Evolutionary conservation across 2,888 invertebrate genomes (phyloP), one percentile per base, ranked within the genome.

Genomic region (Drymonia ruficornis): DNA sequence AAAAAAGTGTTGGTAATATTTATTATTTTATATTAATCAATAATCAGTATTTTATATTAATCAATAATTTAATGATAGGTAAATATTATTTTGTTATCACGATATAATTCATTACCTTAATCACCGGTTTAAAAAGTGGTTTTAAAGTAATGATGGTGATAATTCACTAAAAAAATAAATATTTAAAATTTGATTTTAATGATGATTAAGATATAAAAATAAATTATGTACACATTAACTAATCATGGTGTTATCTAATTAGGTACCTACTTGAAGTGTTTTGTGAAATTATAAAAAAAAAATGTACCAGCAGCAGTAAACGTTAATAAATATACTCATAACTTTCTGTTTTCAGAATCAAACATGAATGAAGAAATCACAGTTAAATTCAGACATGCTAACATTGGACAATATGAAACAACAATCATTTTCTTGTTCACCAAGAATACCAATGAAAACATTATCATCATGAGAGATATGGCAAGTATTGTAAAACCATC

Each of bases 331-430:
- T n/a, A n/a, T n/a, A n/a, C n/a, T n/a, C n/a, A n/a, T n/a, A n/a
- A n/a, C n/a, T n/a, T n/a, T n/a, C n/a, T n/a, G n/a, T 11, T 80
- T 83, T 53, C 68, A 91, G 91, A 85, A 65, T 60, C 58, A 2
- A 65, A 65, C n/a, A 50, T 80, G 2, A 45, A 64, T 13, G 64
- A 74, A 11, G 66, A 73, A 36, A 61, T 84, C 0, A 55, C 54
- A 13, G 79, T 90, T 7, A 58, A 61, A 28, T 83, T 80, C 38
- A 55, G 56, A n/a, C 69, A 78, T 11, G 40, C 67, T 1, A 65
- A 82, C 31, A 78, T 90, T 34, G 91, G 92, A 11, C 84, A 84
- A 49, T 92, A 84, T 62, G 86, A 87, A 70, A 87, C 90, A 70
- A 87, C 93, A 1, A 67, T 93, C 9, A 71, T 84, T 60, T 90